These are phyloP conservation scores for Nibea coibor DNA, from an alignment of 2,113 vertebrate genomes.

Conservation along the genomic window DNA sequence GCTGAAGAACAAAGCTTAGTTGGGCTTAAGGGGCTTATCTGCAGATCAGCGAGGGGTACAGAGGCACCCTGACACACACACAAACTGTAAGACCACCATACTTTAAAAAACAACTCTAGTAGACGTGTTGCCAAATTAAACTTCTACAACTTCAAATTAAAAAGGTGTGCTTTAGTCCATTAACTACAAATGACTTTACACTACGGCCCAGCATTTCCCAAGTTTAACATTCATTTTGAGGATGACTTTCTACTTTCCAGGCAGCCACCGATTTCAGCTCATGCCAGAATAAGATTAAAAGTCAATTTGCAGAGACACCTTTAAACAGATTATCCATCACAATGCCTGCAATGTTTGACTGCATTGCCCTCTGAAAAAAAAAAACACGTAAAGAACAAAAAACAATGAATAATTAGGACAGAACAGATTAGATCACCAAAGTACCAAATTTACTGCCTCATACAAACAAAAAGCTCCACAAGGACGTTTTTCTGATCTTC, in stretches of 20 bases:
- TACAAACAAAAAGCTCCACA: neutral
- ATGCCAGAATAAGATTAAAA: neutral
- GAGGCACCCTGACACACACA: constrained; percentile 24
- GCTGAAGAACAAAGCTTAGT: constrained; percentile 54
- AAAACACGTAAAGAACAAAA: neutral
- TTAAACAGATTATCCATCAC: neutral
- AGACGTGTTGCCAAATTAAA: constrained; percentile 7
- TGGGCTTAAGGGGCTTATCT: constrained; percentile 60
- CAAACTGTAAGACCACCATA: constrained; percentile 19
- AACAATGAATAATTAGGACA: neutral
- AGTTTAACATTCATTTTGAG: neutral
- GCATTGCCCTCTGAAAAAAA: neutral
- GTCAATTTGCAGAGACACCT: neutral
- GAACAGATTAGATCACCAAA: neutral
- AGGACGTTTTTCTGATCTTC: neutral
- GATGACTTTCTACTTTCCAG: neutral
- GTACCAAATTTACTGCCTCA: no score
- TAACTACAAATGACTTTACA: neutral
- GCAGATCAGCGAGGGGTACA: constrained; percentile 49
- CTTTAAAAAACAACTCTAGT: neutral
- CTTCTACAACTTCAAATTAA: neutral
- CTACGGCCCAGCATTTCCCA: neutral
- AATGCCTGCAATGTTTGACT: neutral
- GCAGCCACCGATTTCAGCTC: neutral
- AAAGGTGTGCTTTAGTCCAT: neutral